These are phyloP conservation scores for Lasioglossum lativentre DNA, from an alignment of 2,888 invertebrate species.

Conservation along the genomic window DNA sequence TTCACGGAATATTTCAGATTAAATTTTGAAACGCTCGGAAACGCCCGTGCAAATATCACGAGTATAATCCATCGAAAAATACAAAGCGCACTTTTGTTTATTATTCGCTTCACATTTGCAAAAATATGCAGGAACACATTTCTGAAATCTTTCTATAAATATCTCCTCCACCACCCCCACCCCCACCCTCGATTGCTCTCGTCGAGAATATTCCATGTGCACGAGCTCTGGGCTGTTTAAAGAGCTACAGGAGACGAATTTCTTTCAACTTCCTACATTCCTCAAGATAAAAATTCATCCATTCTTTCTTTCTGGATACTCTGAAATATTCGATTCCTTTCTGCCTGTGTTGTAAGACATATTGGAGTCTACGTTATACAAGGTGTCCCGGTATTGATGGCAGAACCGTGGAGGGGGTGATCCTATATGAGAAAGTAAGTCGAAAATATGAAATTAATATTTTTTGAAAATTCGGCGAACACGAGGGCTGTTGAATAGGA, in stretches of 20 bases:
- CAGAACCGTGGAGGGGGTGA: too few relatives aligned
- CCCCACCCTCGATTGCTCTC: neutral
- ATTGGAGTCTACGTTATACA: too few relatives aligned
- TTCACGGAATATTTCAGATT: constrained; percentile 66
- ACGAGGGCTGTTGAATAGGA: too few relatives aligned
- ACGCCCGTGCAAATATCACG: constrained; percentile 53
- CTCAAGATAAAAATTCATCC: too few relatives aligned
- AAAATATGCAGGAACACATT: constrained; percentile 30
- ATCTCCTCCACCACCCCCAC: neutral
- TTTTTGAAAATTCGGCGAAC: too few relatives aligned
- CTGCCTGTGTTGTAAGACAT: too few relatives aligned
- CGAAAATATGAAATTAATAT: too few relatives aligned
- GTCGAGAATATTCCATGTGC: neutral
- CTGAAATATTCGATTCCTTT: too few relatives aligned
- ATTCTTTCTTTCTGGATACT: too few relatives aligned
- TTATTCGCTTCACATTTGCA: constrained; percentile 20
- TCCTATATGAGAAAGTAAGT: too few relatives aligned
- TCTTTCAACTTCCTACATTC: neutral
- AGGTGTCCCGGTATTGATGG: too few relatives aligned
- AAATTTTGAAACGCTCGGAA: constrained; percentile 54
- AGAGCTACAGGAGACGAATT: neutral
- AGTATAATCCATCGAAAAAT: constrained; percentile 53
- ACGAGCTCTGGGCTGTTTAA: neutral
- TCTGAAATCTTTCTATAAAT: neutral
- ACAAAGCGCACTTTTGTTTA: constrained; percentile 39